phyloP scores from a whole-genome alignment of 2,888 invertebrate genomes.

The Idaea biselata region DNA sequence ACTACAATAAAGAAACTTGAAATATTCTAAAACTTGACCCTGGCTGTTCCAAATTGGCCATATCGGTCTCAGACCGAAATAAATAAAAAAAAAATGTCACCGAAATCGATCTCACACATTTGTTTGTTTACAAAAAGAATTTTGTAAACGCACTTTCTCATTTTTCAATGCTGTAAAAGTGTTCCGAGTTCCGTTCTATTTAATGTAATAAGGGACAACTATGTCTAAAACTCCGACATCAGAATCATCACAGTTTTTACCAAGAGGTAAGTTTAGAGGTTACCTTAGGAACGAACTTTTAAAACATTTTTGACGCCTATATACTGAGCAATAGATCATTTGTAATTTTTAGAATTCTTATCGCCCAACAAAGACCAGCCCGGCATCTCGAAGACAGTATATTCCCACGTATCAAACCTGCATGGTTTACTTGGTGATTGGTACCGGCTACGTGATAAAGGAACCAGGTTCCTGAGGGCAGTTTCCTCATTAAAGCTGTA shows the following conservation, averaged over 20 bases:
- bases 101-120: not conserved
- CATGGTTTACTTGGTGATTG: conserved; percentile 57
- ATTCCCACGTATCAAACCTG: conserved; percentile 58
- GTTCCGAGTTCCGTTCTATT: no score
- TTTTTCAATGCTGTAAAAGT: not conserved
- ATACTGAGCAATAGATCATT: not conserved
- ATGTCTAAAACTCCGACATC: conserved; percentile 55
- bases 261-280: conserved; percentile 46
- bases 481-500: conserved; percentile 56
- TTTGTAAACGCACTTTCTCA: not conserved
- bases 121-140: not conserved
- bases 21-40: no score
- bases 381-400: conserved; percentile 63
- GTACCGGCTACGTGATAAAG: conserved; percentile 55
- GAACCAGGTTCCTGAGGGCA: conserved; percentile 51
- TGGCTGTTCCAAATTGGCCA: no score
- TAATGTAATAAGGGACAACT: conserved; percentile 8
- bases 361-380: conserved; percentile 57
- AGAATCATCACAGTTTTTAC: conserved; percentile 38
- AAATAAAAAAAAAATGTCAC: no score
- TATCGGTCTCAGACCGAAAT: no score
- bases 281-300: not conserved
- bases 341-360: conserved; percentile 53
- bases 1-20: no score
- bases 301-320: not conserved